Base-by-base conservation (phyloP, 2,888 invertebrate genomes). In the Actias luna region DNA sequence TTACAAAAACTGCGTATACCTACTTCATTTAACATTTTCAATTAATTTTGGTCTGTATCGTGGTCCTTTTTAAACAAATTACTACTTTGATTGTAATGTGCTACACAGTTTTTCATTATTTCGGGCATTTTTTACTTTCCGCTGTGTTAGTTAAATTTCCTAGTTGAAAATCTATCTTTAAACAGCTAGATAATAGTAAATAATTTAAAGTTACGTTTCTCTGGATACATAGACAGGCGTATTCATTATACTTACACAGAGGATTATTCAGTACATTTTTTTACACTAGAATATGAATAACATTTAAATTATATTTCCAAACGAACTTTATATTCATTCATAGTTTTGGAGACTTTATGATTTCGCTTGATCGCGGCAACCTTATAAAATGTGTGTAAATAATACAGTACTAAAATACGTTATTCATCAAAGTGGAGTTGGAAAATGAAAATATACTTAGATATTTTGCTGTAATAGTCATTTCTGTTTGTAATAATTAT, bases 401-500 rank as follows among this genome's bases (percentile, higher is more conserved):
- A 50, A 3, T 25, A 25, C 3, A 50, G 25, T 22, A 46, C 1
- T 25, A 25, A 39, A 42, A 50, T 10, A 50, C 29, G 16, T 29
- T 29, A 29, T 29, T 55, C 27, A n/a, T 55, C 55, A 55, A 55
- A 29, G 16, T 59, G 8, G 16, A 22, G 36, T 36, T 36, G 22
- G 36, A 59, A 36, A 59, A 25, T 25, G 8, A 3, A 59, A 50
- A 50, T 29, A 36, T 36, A 39, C 39, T 46, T 22, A 59, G 52
- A 39, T 25, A 59, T 63, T 63, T 62, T 42, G 27, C 52, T 36
- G 35, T 27, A 55, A 55, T 63, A 62, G 29, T 62, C 35, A 57
- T 50, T 50, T 52, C n/a, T 52, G 27, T 52, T 29, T 29, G 58
- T 59, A 61, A 61, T 58, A 46, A 61, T 64, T 59, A 58, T 63